These are phyloP conservation scores for Sebastes aleutianus DNA, from an alignment of 2,797 vertebrate species.

Conservation along the genomic window DNA sequence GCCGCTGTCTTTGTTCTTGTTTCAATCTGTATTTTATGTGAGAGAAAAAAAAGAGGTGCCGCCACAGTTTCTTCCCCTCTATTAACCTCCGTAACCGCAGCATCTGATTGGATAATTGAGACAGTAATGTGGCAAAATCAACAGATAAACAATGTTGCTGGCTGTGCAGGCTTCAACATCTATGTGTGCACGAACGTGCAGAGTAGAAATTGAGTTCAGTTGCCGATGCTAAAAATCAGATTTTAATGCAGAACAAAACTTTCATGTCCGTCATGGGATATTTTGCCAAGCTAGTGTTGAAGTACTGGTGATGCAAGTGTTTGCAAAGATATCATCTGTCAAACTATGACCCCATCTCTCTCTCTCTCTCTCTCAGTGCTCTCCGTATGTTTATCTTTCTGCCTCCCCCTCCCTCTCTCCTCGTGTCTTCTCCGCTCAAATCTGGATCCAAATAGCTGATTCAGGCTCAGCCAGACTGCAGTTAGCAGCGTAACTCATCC, in stretches of 20 bases:
- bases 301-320: conserved; percentile 32
- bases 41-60: background rate
- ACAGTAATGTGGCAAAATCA: conserved; percentile 11
- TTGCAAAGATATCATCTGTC: conserved; percentile 52
- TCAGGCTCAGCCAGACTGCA: conserved; percentile 26
- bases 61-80: conserved; percentile 2
- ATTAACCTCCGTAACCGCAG: conserved; percentile 23
- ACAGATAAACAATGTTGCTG: background rate
- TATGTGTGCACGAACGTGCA: background rate
- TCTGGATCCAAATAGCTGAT: conserved; percentile 23
- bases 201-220: background rate
- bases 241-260: background rate
- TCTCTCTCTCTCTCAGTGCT: background rate
- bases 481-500: conserved; percentile 44
- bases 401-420: background rate
- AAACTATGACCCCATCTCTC: background rate
- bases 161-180: background rate
- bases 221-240: background rate
- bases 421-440: conserved; percentile 2
- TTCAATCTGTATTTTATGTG: background rate
- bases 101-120: conserved; percentile 30
- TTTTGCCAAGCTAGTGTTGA: background rate
- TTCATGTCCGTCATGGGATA: conserved; percentile 4
- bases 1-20: background rate
- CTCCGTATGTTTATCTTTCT: background rate